Evolutionary conservation across 2,797 vertebrate species (phyloP), one percentile per base, ranked within the genome.

Genomic region (Anas bahamensis): DNA sequence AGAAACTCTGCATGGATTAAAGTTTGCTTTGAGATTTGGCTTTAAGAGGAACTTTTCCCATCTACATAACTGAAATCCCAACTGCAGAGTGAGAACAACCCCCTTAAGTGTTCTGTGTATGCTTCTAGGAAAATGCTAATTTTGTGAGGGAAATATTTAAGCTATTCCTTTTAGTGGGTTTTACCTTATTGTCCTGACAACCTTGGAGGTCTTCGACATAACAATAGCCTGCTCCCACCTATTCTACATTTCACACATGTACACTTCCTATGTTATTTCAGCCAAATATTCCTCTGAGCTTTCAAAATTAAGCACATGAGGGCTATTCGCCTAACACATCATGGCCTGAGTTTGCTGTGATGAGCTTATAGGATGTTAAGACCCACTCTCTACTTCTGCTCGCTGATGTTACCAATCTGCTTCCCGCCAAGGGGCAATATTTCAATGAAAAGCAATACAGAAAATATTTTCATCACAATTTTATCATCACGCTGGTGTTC

Each of bases 391-490:
- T 83, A 4, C 89, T 87, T 65, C 79, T 95, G 44, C 70, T 82
- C 1, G 5, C 63, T 90, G 89, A 74, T 61, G 89, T 24, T 93
- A 74, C 72, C 92, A 83, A 92, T 94, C 84, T 91, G 57, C 79
- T 94, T 81, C 86, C 70, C 0, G 55, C 88, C 94, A 83, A 92
- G 65, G 93, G 92, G 92, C 89, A 90, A 80, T 75, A 91, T 93
- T 95, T 94, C 91, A 78, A 48, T 89, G 84, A 93, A 95, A 94
- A 96, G 77, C 76, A 91, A 86, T 92, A 75, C 66, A 87, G 85
- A 94, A 85, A 88, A 61, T 64, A 93, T 89, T 89, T 93, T 74
- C 90, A 89, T 92, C 79, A 69, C 46, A 75, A 81, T 93, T 94
- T 96, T 89, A 91, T 94, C 92, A 90, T 89, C 1, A 0, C 52